Conservation (phyloP, 2,113 vertebrate species). For the Crocuta crocuta region DNA sequence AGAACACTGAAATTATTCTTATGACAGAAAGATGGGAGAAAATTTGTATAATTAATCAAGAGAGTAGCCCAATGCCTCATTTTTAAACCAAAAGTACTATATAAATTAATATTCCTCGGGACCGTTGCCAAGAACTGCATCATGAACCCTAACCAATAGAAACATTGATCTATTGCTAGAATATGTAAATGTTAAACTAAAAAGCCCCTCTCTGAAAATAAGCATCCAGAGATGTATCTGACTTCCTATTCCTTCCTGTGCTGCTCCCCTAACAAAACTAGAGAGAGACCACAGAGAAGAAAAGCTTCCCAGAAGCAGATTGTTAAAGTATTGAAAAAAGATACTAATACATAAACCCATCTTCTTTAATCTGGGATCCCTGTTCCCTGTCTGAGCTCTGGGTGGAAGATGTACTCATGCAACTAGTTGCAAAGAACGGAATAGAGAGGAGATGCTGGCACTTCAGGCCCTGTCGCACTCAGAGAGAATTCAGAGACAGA, state of each 20-base stretch:
- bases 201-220: neutral
- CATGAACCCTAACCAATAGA: neutral
- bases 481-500: neutral
- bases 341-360: neutral
- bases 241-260: neutral
- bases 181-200: neutral
- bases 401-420: neutral
- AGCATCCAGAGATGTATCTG: neutral
- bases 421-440: neutral
- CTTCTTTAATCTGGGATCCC: neutral
- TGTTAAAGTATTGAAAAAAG: neutral
- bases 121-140: neutral
- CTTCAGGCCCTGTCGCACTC: neutral
- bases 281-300: neutral
- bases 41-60: slow-evolving; percentile 13
- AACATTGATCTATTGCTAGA: neutral
- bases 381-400: neutral
- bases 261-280: neutral
- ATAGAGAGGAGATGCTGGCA: neutral
- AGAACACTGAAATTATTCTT: slow-evolving; percentile 39
- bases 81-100: neutral
- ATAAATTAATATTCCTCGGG: slow-evolving; percentile 5
- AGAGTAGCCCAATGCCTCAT: neutral
- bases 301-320: neutral
- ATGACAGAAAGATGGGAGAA: neutral